A percentile compares a stretch with the other conserved stretches of the same genome.
Evolutionary conservation across 2,797 vertebrate genomes (phyloP).

Genomic region (Mareca strepera): DNA sequence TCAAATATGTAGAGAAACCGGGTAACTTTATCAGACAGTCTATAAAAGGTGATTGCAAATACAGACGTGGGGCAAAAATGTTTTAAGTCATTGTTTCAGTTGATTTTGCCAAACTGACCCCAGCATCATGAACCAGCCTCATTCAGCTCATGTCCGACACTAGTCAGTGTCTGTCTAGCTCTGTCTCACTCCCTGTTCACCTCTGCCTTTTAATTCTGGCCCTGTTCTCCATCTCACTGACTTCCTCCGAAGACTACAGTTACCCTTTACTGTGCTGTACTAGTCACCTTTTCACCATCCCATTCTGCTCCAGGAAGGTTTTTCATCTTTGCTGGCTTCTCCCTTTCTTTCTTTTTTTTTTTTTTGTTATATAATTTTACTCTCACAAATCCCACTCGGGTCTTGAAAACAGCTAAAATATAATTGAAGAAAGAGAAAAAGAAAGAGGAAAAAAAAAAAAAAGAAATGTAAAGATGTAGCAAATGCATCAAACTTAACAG

Average conservation of each 20-base stretch:
- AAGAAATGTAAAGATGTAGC: not conserved
- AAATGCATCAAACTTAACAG: conserved; percentile 19
- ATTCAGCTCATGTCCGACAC: not conserved
- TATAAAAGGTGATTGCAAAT: not conserved
- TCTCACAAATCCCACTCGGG: not conserved
- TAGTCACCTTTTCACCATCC: not conserved
- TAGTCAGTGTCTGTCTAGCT: not conserved
- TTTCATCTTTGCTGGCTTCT: not conserved
- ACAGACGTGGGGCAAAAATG: not conserved
- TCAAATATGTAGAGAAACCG: not conserved
- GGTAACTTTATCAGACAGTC: not conserved
- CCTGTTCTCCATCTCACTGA: not conserved
- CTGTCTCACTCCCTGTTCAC: not conserved
- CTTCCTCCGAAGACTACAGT: not conserved
- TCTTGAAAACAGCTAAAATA: conserved; percentile 21
- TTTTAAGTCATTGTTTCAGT: not conserved
- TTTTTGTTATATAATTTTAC: not conserved
- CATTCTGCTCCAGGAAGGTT: not conserved
- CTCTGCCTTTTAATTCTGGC: not conserved
- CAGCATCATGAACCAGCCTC: not conserved
- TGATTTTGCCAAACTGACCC: not conserved
- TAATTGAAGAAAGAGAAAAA: not conserved
- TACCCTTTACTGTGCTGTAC: not conserved
- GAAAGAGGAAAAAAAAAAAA: not conserved
- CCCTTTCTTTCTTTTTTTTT: not conserved